A percentile compares a stretch with the other conserved stretches of the same genome.
Evolutionary conservation across 2,888 invertebrate genomes (phyloP).

Genomic region (Macrosiphum euphorbiae): DNA sequence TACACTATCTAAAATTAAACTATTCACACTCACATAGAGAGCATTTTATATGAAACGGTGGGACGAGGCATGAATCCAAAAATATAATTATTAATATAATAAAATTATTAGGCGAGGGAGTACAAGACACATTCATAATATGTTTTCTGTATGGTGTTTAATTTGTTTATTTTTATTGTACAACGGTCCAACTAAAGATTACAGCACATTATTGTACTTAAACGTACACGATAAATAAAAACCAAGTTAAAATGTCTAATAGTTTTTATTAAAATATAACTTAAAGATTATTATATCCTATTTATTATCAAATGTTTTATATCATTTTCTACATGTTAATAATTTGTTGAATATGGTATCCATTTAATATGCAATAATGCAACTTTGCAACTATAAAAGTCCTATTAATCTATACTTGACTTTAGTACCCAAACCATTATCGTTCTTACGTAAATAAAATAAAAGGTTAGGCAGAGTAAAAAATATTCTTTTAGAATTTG

Average conservation of each 20-base stretch:
- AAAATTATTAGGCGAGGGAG: neutral
- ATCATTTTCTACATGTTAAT: neutral
- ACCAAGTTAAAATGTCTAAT: too few relatives aligned
- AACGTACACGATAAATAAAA: too few relatives aligned
- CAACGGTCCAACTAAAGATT: neutral
- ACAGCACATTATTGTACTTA: neutral
- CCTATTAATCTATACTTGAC: neutral
- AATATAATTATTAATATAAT: conserved; percentile 12
- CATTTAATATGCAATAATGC: neutral
- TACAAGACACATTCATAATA: neutral
- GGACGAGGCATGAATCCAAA: neutral
- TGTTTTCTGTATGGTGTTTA: neutral
- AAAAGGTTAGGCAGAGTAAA: neutral
- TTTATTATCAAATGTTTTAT: neutral
- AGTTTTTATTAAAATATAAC: too few relatives aligned
- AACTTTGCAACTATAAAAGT: neutral
- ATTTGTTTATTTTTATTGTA: neutral
- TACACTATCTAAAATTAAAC: conserved; percentile 12
- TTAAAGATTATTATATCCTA: neutral
- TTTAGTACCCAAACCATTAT: neutral
- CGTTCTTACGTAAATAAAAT: neutral
- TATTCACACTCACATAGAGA: too few relatives aligned
- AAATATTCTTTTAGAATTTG: neutral
- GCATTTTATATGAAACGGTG: neutral
- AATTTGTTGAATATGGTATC: neutral